Evolutionary conservation across 2,888 invertebrate species (phyloP), one percentile per base, ranked within the genome.

Genomic region (Ernsta delagoae): DNA sequence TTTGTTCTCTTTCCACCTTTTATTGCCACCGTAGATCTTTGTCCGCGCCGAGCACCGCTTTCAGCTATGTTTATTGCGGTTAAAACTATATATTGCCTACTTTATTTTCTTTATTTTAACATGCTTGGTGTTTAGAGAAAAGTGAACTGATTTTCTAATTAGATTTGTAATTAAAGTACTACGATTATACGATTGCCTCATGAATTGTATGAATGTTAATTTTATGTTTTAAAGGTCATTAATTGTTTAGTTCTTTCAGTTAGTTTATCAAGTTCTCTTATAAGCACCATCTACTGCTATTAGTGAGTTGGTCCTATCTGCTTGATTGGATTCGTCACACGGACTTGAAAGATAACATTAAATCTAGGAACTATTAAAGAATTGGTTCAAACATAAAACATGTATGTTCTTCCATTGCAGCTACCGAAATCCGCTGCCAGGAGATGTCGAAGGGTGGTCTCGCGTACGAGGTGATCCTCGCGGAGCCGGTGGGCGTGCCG

Each of bases 371-470:
- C 41, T 8, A 8, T 41, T 41, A 41, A 41, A 41, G 5, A 6
- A 41, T 7, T 6, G 41, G 7, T 41, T 41, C 41, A 41, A 41
- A 41, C 41, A 8, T 5, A 7, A 1, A 41, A 41, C 48, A n/a
- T n/a, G n/a, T n/a, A n/a, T n/a, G n/a, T n/a, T n/a, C n/a, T n/a
- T n/a, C 4, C 5, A 8, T 71, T 63, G 36, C 92, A 97, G 97
- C 97, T 75, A 98, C 98, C 83, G 98, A 98, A 91, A 97, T 98
- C 83, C 96, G 98, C 86, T 98, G 97, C 94, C 97, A 98, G 92
- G 98, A 98, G 94, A 97, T 97, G 94, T 97, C 98, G 64, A 97
- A 97, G 87, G 98, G 98, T 36, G 98, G 98, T 7, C 94, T 98
- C 70, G 97, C 97, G 86, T 98, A 97, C 93, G 98, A 98, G 92